Conservation (phyloP, 2,113 vertebrate genomes). For the Notarius quadriscutis region DNA sequence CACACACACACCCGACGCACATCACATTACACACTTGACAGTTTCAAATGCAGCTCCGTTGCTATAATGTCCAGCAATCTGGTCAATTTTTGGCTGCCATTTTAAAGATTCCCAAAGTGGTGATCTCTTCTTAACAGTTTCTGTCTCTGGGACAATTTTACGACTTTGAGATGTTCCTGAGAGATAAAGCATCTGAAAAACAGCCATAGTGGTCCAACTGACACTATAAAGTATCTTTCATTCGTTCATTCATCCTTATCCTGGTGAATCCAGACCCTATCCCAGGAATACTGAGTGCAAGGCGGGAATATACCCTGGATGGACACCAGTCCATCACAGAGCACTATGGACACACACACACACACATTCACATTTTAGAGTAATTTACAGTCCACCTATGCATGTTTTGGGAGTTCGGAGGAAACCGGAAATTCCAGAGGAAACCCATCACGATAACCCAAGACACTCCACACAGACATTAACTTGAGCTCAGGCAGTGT, state of each 20-base stretch:
- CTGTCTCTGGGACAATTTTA: background rate
- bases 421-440: background rate
- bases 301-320: no score
- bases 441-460: background rate
- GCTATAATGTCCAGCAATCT: background rate
- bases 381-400: background rate
- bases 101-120: background rate
- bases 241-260: background rate
- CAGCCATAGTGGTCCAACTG: background rate
- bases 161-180: background rate
- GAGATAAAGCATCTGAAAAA: constrained; percentile 9
- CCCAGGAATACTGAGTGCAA: background rate
- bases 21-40: background rate
- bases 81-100: background rate
- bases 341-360: background rate
- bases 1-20: background rate
- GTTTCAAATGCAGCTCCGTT: background rate
- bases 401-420: background rate
- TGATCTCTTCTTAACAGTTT: background rate
- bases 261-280: background rate
- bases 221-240: background rate
- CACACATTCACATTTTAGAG: background rate
- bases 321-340: background rate
- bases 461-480: background rate
- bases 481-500: background rate